Base-by-base conservation (phyloP, 2,888 invertebrate genomes). In the Lycophotia porphyrea region DNA sequence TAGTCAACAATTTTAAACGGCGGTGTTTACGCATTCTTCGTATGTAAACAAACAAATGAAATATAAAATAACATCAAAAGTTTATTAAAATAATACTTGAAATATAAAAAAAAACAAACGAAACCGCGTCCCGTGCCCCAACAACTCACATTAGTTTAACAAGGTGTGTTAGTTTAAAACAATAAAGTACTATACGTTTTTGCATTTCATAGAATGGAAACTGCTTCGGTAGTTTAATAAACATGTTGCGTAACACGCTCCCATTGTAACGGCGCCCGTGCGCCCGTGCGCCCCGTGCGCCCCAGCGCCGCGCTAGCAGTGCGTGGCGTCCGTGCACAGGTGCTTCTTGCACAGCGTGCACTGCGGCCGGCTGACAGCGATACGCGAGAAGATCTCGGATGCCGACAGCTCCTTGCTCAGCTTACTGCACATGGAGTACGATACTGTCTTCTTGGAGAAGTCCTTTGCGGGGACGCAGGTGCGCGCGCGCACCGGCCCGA, bases 391-490 rank as follows among this genome's bases (percentile, higher is more conserved):
- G 73, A 96, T 96, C 88, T 96, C 96, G 0, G 96, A 95, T 0
- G 95, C 93, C 0, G 95, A 94, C 81, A 96, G 89, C 88, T 96
- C 96, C 88, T 95, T 95, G 90, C 95, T 95, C 52, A 96, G 91
- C 86, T 95, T 95, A 84, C 92, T 93, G 92, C 96, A 96, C 95
- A 95, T 95, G 18, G 93, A 91, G 89, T 96, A 95, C 2, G 96
- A 94, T 39, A 96, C 95, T 7, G 94, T 92, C 90, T 95, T 95
- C 93, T 95, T 96, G 80, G 93, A 91, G 91, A 96, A 96, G 85
- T 96, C 95, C 88, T 95, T 96, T 52, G 95, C 93, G 0, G 96
- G 95, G 13, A 96, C 96, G 85, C 96, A 96, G 0, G 96, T 96
- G 47, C 96, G 93, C 3, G 96, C 96, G 76, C 96, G 94, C 64